Base-by-base conservation (phyloP, 2,888 invertebrate genomes). In the Penaeus monodon region DNA sequence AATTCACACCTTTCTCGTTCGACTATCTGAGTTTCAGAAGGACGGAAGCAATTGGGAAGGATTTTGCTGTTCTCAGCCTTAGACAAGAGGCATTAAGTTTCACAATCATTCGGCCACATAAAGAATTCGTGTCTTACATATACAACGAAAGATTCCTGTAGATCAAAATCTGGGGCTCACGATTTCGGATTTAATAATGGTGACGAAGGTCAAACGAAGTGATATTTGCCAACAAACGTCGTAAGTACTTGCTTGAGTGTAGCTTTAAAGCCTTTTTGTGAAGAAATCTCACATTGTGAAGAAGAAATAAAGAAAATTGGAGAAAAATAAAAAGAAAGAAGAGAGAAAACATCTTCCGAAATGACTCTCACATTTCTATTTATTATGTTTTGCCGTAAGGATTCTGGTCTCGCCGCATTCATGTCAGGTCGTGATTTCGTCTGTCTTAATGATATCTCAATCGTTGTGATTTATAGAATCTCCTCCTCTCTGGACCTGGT, bases 381-480 rank as follows among this genome's bases (percentile, higher is more conserved):
- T 73, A 22, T 7, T 24, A 33, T 73, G 20, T 73, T 73, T 73
- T 29, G 20, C 24, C 24, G 33, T 33, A 10, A 33, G 22, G 8
- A 22, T 27, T 38, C 17, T 73, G 33, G 33, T 29, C 14, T 7
- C 22, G 33, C 33, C 65, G 29, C 63, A 20, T 27, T n/a, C 29
- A 29, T 79, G 79, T 57, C 63, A 79, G 79, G 63, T 64, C 79
- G 79, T 79, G 64, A 64, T 57, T 79, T 63, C 63, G 79, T 79
- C 63, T 79, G 64, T 64, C 79, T 79, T 79, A 64, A 79, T 63
- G 79, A 79, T 64, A 63, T 79, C 63, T 79, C 79, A 63, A 27
- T 77, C 44, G 44, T 24, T 77, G 77, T 79, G 64, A 17, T 63
- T 79, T 79, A 79, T 64, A 64, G 79, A 64, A 57, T 64, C 33